These are phyloP conservation scores for Illadopsis cleaveri DNA, from an alignment of 2,113 vertebrate species.

Conservation along the genomic window DNA sequence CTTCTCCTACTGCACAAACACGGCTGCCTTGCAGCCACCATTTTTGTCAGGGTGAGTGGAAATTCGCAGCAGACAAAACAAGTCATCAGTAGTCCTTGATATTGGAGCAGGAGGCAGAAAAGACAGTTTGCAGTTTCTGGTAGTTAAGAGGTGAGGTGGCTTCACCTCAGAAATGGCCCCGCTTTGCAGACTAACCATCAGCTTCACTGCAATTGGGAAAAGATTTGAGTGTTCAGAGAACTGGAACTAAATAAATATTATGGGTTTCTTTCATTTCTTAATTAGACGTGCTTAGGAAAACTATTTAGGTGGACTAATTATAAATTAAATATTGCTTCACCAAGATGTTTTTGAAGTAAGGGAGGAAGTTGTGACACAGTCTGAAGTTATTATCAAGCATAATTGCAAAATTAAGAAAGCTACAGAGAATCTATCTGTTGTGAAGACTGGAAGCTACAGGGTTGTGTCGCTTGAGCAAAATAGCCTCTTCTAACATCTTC, in stretches of 20 bases:
- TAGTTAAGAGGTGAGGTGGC: background rate
- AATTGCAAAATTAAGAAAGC: background rate
- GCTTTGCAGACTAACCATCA: background rate
- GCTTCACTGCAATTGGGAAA: background rate
- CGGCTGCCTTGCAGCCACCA: fast-evolving
- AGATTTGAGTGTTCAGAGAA: background rate
- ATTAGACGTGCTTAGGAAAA: background rate
- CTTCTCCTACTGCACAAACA: background rate
- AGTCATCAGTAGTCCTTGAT: background rate
- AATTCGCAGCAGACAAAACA: background rate
- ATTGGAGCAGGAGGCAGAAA: background rate
- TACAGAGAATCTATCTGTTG: background rate
- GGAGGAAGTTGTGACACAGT: background rate
- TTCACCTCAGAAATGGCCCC: background rate
- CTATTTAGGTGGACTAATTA: background rate
- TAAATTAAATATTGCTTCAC: background rate
- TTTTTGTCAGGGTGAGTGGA: background rate
- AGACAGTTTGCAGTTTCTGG: fast-evolving
- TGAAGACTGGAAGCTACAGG: background rate
- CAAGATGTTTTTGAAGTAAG: background rate
- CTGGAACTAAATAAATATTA: background rate
- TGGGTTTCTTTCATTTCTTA: background rate
- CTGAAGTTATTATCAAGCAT: background rate
- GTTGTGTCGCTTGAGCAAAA: background rate
- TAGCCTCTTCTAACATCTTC: background rate